Percentiles rank a stretch among this genome's conserved stretches.
These are phyloP conservation scores for Alviniconcha marisindica DNA, from an alignment of 1,140 invertebrate species.

Conservation along the genomic window DNA sequence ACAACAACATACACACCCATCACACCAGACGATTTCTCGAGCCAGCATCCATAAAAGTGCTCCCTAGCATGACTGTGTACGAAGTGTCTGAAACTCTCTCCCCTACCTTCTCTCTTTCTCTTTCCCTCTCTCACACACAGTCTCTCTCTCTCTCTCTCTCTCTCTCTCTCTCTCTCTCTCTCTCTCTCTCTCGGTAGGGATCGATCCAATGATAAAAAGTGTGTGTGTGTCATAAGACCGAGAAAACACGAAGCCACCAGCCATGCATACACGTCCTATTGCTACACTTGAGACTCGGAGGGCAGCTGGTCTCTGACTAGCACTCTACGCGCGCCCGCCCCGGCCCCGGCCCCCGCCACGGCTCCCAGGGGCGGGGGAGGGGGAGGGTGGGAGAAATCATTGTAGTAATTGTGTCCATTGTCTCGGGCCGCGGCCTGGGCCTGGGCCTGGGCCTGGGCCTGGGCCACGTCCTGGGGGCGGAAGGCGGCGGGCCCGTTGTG, in stretches of 20 bases:
- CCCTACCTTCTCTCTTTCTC: neutral
- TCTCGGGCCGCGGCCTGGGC: neutral
- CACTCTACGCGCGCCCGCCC: neutral
- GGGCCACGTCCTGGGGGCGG: neutral
- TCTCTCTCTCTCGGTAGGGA: no score
- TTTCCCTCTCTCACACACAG: neutral
- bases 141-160: neutral
- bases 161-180: neutral
- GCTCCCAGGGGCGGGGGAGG: neutral
- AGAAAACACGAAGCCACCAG: neutral
- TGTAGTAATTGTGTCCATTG: conserved; percentile 27
- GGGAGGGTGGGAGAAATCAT: conserved; percentile 1
- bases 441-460: no score
- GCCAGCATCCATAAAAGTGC: no score
- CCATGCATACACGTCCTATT: neutral
- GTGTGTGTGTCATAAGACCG: neutral
- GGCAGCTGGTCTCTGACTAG: conserved; percentile 22
- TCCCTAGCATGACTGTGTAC: no score
- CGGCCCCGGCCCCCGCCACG: neutral
- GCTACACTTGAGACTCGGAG: conserved; percentile 33
- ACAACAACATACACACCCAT: no score
- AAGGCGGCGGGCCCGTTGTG: conserved; percentile 15
- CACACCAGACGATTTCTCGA: no score
- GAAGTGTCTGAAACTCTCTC: neutral
- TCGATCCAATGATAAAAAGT: neutral